These are phyloP conservation scores for Dorcus hopei DNA, from an alignment of 2,888 invertebrate genomes.

Conservation along the genomic window DNA sequence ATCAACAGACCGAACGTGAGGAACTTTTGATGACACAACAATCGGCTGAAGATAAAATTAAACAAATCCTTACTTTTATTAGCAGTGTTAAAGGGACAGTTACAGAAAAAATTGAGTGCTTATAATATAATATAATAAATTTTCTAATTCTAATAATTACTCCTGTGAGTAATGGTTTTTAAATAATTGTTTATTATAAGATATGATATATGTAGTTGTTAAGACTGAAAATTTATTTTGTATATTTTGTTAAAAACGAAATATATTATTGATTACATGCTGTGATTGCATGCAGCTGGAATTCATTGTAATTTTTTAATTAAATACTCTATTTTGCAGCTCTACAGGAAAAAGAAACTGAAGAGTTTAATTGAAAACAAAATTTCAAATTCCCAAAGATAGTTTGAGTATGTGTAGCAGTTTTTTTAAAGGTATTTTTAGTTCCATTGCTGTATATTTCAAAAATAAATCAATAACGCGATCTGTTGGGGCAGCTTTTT, in stretches of 20 bases:
- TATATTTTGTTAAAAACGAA: constrained; percentile 16
- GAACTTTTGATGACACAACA: constrained; percentile 39
- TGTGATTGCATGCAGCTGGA: not conserved
- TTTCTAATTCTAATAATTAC: not conserved
- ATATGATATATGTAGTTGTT: constrained; percentile 8
- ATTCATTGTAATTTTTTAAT: not conserved
- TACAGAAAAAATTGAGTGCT: not conserved
- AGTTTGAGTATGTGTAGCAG: no score
- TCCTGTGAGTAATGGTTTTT: no score
- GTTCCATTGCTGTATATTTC: no score
- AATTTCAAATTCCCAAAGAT: no score
- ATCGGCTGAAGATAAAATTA: constrained; percentile 45
- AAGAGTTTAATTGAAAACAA: no score
- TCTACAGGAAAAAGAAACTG: no score
- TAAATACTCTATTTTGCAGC: not conserved
- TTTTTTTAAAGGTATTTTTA: no score
- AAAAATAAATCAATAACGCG: no score
- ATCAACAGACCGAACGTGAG: constrained; percentile 42
- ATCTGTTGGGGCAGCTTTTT: no score
- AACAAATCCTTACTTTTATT: constrained; percentile 44
- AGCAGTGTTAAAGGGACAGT: constrained; percentile 30
- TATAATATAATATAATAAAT: not conserved
- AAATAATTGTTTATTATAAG: not conserved
- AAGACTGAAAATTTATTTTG: constrained; percentile 18
- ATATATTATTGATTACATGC: constrained; percentile 11